Base-by-base conservation (phyloP, 2,113 vertebrate genomes). In the Eonycteris spelaea region DNA sequence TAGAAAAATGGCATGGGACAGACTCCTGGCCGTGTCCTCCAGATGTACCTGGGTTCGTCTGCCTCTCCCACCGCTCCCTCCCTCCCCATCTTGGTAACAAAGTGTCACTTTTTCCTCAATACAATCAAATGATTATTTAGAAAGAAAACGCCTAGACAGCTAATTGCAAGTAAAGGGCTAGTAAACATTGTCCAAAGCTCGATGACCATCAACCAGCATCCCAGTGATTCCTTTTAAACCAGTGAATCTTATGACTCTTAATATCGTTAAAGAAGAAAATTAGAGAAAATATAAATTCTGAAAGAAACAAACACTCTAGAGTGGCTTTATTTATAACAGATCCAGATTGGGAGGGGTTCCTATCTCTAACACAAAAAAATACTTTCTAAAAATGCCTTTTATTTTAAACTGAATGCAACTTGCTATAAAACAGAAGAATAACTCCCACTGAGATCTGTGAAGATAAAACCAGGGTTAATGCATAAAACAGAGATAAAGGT, bases 241-340 rank as follows among this genome's bases (percentile, higher is more conserved):
- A 15, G 51, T 7, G 26, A 45, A 35, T 48, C 3, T 40, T 45
- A 51, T 4, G 6, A 11, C 12, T 74, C 19, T 79, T 77, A 16
- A 48, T 30, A 14, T 14, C 95, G 6, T 35, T 51, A 65, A 55
- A 88, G 59, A 7, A 38, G 59, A 55, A 24, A n/a, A 55, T 28
- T 16, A 90, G 21, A 94, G 21, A 38, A 35, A 93, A 95, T 68
- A 26, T 59, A 55, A 91, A 48, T n/a, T 38, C 33, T 55, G n/a
- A 74, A 48, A 43, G 45, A 67, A 85, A 15, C 26, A 86, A n/a
- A 40, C 18, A 28, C 4, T 57, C 6, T 5, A 51, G 13, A 51
- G 43, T 21, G 33, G 16, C 75, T 92, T 86, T 71, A n/a, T 80
- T 48, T 70, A 35, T 55, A 87, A 63, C 63, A 70, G 28, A 48